Evolutionary conservation across 2,797 vertebrate species (phyloP).

Genomic region (Coregonus sp.): DNA sequence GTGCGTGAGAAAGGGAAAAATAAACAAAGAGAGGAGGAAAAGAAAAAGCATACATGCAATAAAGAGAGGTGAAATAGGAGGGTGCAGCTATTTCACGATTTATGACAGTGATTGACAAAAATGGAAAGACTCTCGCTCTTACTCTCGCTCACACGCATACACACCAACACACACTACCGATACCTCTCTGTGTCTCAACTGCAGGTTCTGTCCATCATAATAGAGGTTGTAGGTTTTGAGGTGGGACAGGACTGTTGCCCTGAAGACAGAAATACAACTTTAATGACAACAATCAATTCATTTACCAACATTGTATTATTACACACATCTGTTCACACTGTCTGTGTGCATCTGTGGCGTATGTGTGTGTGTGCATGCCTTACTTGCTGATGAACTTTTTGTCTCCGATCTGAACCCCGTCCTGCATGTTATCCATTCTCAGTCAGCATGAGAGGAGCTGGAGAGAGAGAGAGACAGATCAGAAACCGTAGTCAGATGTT

Average conservation of each 20-base stretch:
- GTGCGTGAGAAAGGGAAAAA: too few relatives aligned
- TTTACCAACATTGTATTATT: not conserved
- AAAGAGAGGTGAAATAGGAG: conserved; percentile 6
- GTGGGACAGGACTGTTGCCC: conserved; percentile 87
- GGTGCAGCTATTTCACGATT: not conserved
- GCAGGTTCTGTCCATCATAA: conserved; percentile 93
- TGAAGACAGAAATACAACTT: conserved; percentile 64
- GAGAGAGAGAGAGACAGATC: conserved; percentile 39
- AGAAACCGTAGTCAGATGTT: too few relatives aligned
- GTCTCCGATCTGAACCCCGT: conserved; percentile 86
- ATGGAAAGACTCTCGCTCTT: not conserved
- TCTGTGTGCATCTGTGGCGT: too few relatives aligned
- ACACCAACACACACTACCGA: conserved; percentile 19
- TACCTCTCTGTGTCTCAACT: conserved; percentile 93
- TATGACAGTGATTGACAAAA: not conserved
- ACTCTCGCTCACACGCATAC: too few relatives aligned
- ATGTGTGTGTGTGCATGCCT: conserved; percentile 49
- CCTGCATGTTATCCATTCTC: conserved; percentile 70
- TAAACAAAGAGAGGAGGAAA: conserved; percentile 15
- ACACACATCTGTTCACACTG: too few relatives aligned
- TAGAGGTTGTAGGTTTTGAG: conserved; percentile 96
- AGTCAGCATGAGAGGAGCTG: conserved; percentile 65
- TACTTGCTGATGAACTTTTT: conserved; percentile 96
- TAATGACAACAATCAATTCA: conserved; percentile 5
- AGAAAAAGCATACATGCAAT: not conserved